A percentile compares a stretch with the other conserved stretches of the same genome.
phyloP scores from a whole-genome alignment of 2,888 invertebrate genomes.

The Deilephila porcellus region DNA sequence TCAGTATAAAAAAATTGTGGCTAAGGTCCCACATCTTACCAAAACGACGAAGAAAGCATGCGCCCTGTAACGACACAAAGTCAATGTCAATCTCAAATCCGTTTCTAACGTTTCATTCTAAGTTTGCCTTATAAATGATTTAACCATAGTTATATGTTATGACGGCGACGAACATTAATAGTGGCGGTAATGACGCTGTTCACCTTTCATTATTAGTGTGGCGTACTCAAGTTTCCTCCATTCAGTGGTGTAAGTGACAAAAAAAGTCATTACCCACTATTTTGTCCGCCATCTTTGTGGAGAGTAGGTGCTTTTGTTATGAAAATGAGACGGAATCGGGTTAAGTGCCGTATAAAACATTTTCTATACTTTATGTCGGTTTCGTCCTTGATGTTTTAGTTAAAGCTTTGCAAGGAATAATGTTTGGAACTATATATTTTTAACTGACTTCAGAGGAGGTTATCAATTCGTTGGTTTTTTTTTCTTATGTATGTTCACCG shows the following conservation, averaged over 20 bases:
- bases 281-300: not conserved
- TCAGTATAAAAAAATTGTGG: too few species aligned
- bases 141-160: too few species aligned
- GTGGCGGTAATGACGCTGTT: not conserved
- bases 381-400: not conserved
- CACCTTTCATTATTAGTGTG: conserved; percentile 3
- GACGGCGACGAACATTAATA: not conserved
- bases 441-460: too few species aligned
- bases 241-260: conserved; percentile 8
- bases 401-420: not conserved
- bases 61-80: too few species aligned
- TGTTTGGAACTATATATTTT: too few species aligned
- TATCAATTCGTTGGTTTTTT: too few species aligned
- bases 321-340: conserved; percentile 1
- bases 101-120: too few species aligned
- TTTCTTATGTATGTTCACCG: too few species aligned
- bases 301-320: conserved; percentile 14
- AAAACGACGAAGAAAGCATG: too few species aligned
- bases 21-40: too few species aligned
- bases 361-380: not conserved
- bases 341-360: not conserved
- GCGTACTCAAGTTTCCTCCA: not conserved
- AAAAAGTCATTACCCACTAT: conserved; percentile 5
- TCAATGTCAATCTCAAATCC: too few species aligned
- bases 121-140: too few species aligned